Conservation (phyloP, 2,888 invertebrate species). For the Chesias legatella region DNA sequence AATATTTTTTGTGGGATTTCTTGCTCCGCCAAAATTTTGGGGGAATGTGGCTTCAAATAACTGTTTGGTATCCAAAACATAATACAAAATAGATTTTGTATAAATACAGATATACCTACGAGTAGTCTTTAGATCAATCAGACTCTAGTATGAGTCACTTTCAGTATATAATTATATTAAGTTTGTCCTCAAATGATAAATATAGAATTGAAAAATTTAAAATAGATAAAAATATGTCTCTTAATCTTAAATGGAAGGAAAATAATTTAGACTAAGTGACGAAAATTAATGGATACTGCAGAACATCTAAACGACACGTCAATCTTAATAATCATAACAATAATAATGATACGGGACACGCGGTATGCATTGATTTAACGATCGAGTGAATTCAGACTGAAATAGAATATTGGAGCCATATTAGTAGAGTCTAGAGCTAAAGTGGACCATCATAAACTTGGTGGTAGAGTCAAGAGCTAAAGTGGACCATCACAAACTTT, state of each 20-base stretch:
- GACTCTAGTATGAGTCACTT: too few species aligned
- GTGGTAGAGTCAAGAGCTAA: neutral
- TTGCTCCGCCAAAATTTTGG: slow-evolving; percentile 52
- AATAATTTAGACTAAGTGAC: neutral
- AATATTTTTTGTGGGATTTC: slow-evolving; percentile 72
- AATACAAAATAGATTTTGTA: neutral
- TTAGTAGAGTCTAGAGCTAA: neutral
- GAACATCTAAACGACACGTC: slow-evolving; percentile 39
- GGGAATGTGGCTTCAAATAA: slow-evolving; percentile 26
- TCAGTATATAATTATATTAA: too few species aligned
- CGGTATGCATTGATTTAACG: slow-evolving; percentile 38
- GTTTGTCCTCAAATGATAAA: too few species aligned
- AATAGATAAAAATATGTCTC: too few species aligned
- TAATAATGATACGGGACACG: slow-evolving; percentile 63
- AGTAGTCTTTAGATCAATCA: too few species aligned
- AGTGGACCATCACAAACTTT: neutral
- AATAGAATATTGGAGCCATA: neutral
- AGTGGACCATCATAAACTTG: neutral
- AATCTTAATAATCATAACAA: slow-evolving; percentile 58
- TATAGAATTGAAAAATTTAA: too few species aligned
- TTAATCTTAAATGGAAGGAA: too few species aligned
- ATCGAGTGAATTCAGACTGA: slow-evolving; percentile 32
- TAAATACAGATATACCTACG: neutral
- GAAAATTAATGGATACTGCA: slow-evolving; percentile 4
- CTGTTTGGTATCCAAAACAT: too few species aligned